Percentiles rank a stretch among this genome's conserved stretches.
These are phyloP conservation scores for Uromys caudimaculatus DNA, from an alignment of 2,797 vertebrate genomes.

Conservation along the genomic window DNA sequence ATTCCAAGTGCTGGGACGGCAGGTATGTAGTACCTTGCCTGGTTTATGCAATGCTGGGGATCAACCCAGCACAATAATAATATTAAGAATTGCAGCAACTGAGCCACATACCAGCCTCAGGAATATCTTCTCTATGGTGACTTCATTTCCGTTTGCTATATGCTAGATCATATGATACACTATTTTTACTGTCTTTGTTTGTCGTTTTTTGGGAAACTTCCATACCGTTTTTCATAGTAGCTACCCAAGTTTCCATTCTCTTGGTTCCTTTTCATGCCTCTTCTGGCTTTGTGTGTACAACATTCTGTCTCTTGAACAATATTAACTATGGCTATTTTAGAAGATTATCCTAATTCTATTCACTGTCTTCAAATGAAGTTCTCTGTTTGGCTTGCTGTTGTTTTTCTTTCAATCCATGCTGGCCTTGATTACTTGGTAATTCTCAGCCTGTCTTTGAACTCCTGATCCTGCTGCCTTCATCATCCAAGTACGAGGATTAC, in stretches of 20 bases:
- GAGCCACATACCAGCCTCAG: too few species aligned
- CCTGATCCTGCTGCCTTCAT: not conserved
- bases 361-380: not conserved
- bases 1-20: not conserved
- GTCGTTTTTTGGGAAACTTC: too few species aligned
- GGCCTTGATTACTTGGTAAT: not conserved
- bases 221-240: too few species aligned
- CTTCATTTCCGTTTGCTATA: too few species aligned
- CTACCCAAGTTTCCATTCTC: too few species aligned
- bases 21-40: too few species aligned
- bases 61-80: not conserved
- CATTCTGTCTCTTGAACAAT: not conserved
- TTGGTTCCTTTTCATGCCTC: not conserved
- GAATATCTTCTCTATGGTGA: too few species aligned
- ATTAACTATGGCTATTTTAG: not conserved
- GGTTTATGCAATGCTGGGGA: not conserved
- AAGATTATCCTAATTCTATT: not conserved
- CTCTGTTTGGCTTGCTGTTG: not conserved
- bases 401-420: not conserved
- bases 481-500: not conserved
- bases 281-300: not conserved
- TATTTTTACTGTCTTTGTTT: too few species aligned
- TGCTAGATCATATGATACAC: too few species aligned
- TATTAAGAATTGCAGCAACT: too few species aligned
- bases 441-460: not conserved